Base-by-base conservation (phyloP, 2,888 invertebrate species). In the Molorchus minor region DNA sequence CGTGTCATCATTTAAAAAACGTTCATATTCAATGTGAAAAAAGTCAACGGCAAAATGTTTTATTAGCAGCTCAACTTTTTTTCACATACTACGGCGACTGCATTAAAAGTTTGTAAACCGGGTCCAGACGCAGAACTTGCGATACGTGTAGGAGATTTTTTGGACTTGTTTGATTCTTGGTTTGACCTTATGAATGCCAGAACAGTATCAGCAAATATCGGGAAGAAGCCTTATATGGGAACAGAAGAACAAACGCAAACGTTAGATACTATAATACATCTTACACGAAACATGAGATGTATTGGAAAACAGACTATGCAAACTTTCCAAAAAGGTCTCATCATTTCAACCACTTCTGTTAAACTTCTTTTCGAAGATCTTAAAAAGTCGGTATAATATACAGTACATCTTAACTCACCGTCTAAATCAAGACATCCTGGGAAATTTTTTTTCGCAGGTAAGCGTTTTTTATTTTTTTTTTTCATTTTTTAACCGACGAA, bases 1-100 rank as follows among this genome's bases (percentile, higher is more conserved):
- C 47, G 19, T 62, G 61, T 44, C 41, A 56, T 29, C 63, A 67
- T 17, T 7, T 67, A 15, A 19, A 55, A 5, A 16, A 29, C 20
- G 15, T 36, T 19, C 72, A 72, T 38, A 25, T 73, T 15, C 43
- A 56, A 7, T 63, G 65, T 53, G 59, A 58, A 38, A 58, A 56
- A 43, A 17, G 46, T 16, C 58, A 65, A 44, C 38, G 67, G 41
- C 71, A 71, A 47, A 69, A 70, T 56, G 63, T 73, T 1, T 33
- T 21, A 5, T 21, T 68, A 30, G 71, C 73, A 2, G 65, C 68
- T 7, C 62, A 73, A 58, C 54, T 74, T 7, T 45, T 72, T 35
- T 7, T 71, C 72, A 0, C 59, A 72, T 46, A 64, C 69, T 2
- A 68, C 67, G 15, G 70, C 68, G 3, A 65, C 58, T 41, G 72